Evolutionary conservation across 2,113 vertebrate species (phyloP).

Genomic region (Brienomyrus brachyistius): DNA sequence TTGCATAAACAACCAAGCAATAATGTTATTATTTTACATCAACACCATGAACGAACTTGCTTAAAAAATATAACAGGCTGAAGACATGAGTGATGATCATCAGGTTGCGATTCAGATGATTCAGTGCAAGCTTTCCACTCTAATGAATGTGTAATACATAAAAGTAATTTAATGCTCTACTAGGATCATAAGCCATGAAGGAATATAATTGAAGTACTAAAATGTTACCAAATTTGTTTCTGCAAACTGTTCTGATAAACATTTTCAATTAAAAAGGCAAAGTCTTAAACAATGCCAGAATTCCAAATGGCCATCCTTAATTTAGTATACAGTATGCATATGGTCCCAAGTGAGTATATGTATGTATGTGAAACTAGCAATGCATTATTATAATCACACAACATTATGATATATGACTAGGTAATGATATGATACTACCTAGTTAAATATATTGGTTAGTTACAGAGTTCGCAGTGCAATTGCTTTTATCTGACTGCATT

Average conservation of each 20-base stretch:
- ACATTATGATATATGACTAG: conserved; percentile 1
- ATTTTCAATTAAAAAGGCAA: background rate
- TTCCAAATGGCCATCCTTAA: background rate
- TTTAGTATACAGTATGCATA: background rate
- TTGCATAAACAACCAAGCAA: background rate
- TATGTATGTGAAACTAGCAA: background rate
- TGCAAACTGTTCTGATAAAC: background rate
- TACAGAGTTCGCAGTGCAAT: conserved; percentile 78
- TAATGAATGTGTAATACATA: background rate
- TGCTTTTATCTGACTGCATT: conserved; percentile 82
- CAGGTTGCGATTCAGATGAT: background rate
- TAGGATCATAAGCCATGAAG: background rate
- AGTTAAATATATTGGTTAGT: conserved; percentile 82
- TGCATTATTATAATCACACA: background rate
- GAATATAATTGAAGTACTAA: background rate
- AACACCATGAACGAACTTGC: background rate
- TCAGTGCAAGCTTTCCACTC: background rate
- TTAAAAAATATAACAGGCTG: background rate
- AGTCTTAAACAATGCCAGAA: background rate
- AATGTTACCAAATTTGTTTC: background rate
- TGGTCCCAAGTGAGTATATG: background rate
- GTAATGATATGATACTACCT: conserved; percentile 65
- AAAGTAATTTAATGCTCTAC: background rate
- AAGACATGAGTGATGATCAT: background rate
- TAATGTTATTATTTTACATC: background rate